phyloP scores from a whole-genome alignment of 2,888 invertebrate species.

The Lamproptera curius region DNA sequence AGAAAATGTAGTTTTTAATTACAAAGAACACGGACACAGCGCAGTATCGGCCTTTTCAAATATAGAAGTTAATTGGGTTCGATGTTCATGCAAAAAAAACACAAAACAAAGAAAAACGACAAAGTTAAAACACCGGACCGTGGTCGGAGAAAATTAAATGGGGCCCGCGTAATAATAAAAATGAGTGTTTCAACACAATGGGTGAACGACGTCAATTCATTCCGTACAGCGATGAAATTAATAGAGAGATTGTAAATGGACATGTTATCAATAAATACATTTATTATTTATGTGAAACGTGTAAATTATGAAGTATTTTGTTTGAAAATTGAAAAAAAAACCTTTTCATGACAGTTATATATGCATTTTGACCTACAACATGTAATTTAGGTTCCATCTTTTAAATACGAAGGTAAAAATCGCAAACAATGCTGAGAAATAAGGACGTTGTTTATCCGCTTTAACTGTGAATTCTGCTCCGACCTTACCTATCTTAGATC shows the following conservation, averaged over 20 bases:
- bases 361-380: no score
- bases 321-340: no score
- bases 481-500: no score
- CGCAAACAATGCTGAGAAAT: neutral
- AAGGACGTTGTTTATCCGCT: no score
- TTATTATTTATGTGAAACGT: no score
- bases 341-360: no score
- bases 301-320: no score
- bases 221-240: constrained; percentile 4
- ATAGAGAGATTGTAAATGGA: constrained; percentile 6
- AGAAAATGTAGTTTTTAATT: constrained; percentile 9
- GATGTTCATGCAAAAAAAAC: constrained; percentile 25
- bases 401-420: neutral
- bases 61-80: constrained; percentile 33
- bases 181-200: constrained; percentile 36
- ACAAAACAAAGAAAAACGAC: constrained; percentile 29
- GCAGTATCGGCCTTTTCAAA: constrained; percentile 12
- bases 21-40: constrained; percentile 6
- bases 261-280: no score
- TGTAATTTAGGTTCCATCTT: no score
- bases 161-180: constrained; percentile 39
- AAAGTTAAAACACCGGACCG: constrained; percentile 29
- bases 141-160: constrained; percentile 38
- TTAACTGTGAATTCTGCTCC: no score
- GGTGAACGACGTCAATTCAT: constrained; percentile 27